Evolutionary conservation across 2,797 vertebrate genomes (phyloP).

Genomic region (Accipiter fasciatus): DNA sequence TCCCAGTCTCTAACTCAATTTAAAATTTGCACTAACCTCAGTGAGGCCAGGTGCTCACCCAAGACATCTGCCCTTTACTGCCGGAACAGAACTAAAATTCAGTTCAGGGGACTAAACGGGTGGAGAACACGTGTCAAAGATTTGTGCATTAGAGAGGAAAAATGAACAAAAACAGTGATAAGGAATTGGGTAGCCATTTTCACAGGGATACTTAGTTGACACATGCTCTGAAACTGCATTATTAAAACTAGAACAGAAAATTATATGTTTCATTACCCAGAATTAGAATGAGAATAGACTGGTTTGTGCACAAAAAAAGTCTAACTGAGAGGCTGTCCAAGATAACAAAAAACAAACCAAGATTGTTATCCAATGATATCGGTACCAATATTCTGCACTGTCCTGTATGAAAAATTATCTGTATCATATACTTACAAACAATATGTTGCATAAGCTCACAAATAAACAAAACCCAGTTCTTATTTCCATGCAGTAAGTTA

Average conservation of each 20-base stretch:
- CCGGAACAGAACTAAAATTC: background rate
- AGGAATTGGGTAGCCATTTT: background rate
- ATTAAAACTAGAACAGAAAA: conserved; percentile 43
- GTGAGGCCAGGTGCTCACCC: background rate
- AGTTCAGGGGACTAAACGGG: background rate
- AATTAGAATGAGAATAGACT: conserved; percentile 35
- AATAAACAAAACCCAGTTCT: background rate
- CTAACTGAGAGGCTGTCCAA: background rate
- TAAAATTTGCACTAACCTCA: background rate
- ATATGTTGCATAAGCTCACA: background rate
- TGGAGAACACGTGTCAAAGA: rapidly evolving
- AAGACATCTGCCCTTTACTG: background rate
- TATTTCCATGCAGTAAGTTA: background rate
- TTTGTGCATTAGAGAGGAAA: background rate
- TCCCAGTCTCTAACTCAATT: background rate
- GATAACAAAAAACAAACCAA: background rate
- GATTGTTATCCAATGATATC: background rate
- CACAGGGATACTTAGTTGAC: background rate
- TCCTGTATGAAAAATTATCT: background rate
- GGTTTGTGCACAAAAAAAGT: background rate
- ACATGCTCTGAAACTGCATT: background rate
- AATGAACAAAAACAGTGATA: background rate
- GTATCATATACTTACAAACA: background rate
- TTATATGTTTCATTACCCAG: background rate
- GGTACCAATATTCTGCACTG: background rate